phyloP scores from a whole-genome alignment of 2,888 invertebrate genomes.

The Athrips mouffetella region DNA sequence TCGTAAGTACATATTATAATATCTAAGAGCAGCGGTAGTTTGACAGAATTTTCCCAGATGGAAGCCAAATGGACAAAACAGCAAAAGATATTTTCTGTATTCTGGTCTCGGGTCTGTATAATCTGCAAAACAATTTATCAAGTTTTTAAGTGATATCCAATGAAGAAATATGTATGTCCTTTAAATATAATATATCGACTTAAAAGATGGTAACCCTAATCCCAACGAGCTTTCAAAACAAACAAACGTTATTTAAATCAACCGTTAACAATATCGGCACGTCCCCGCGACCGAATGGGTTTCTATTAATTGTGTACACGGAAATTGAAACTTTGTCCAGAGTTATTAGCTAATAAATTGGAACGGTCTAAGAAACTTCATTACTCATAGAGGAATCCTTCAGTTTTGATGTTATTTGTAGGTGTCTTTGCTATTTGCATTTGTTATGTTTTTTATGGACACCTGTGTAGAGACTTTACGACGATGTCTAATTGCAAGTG shows the following conservation, averaged over 20 bases:
- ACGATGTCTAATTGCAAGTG: constrained; percentile 3
- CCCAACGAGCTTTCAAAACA: constrained; percentile 35
- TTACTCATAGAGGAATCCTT: constrained; percentile 1
- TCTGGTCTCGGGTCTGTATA: too few relatives aligned
- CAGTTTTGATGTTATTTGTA: constrained; percentile 6
- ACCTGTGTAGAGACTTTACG: not conserved
- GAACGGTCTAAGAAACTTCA: constrained; percentile 3
- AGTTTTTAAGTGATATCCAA: too few relatives aligned
- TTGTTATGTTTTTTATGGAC: constrained; percentile 5
- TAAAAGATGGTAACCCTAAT: too few relatives aligned
- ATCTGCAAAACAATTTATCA: too few relatives aligned
- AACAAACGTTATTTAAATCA: constrained; percentile 38
- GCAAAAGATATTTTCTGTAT: too few relatives aligned
- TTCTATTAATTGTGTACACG: constrained; percentile 18
- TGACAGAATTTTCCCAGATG: too few relatives aligned
- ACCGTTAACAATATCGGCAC: constrained; percentile 23
- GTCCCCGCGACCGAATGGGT: constrained; percentile 17
- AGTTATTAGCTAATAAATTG: constrained; percentile 6
- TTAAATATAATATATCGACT: too few relatives aligned
- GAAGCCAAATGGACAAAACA: too few relatives aligned
- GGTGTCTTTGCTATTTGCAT: constrained; percentile 9
- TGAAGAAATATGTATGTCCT: too few relatives aligned
- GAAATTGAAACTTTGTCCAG: constrained; percentile 17
- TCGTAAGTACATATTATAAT: too few relatives aligned
- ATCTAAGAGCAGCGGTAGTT: too few relatives aligned